Conservation (phyloP, 2,797 vertebrate species). For the Neosilurus mollespiculum region DNA sequence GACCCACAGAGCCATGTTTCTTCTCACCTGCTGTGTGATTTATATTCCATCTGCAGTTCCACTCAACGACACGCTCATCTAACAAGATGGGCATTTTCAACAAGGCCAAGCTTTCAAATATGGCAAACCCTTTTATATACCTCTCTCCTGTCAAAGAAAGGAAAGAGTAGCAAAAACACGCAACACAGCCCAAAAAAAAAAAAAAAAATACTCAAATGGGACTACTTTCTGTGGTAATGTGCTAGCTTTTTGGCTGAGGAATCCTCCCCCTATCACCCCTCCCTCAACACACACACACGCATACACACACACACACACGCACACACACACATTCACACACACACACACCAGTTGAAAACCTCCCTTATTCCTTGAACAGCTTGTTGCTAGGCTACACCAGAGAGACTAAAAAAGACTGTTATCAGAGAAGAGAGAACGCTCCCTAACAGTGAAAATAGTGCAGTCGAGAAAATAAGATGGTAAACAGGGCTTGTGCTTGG, state of each 20-base stretch:
- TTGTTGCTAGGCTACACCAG: constrained; percentile 61
- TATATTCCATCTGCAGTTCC: constrained; percentile 40
- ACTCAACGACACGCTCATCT: constrained; percentile 10
- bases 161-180: constrained; percentile 20
- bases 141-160: not conserved
- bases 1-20: constrained; percentile 50
- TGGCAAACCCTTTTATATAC: not conserved
- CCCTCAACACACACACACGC: not conserved
- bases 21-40: constrained; percentile 42
- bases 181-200: not conserved
- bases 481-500: constrained; percentile 51
- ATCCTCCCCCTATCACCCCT: constrained; percentile 48
- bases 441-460: constrained; percentile 51
- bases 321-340: constrained; percentile 23
- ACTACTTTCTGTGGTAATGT: constrained; percentile 38
- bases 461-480: constrained; percentile 54
- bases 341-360: constrained; percentile 53
- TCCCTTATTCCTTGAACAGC: constrained; percentile 57
- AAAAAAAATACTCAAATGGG: constrained; percentile 36
- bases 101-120: constrained; percentile 1
- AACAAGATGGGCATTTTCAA: constrained; percentile 14
- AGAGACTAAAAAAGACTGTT: constrained; percentile 58
- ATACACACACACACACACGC: constrained; percentile 14
- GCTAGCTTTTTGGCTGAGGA: constrained; percentile 42
- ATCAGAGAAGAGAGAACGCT: constrained; percentile 57